Evolutionary conservation across 2,113 vertebrate species (phyloP), one percentile per base, ranked within the genome.

Genomic region (Rhinichthys klamathensis): DNA sequence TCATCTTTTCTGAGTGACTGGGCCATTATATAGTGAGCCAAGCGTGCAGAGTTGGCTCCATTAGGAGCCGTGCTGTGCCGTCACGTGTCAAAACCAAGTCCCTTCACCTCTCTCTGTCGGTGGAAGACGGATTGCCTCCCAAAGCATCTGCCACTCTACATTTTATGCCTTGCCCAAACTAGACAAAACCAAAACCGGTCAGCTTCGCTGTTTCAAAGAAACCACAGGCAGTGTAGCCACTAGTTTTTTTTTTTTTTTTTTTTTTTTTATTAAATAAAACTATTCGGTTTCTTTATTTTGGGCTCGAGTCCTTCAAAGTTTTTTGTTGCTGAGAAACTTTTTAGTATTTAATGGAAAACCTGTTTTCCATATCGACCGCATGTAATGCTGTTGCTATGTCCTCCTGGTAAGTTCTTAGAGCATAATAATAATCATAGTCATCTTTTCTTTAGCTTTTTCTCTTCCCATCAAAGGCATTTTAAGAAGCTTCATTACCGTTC

Each of bases 51-150:
- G 75, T 78, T 82, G 63, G 75, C 65, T 89, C 90, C 86, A 92
- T 92, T 92, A 93, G 90, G 83, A 82, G 72, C 76, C 27, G 44
- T 65, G 83, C 80, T 54, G 78, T 85, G 89, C 83, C 81, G 85
- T 87, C 32, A 61, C 70, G 82, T 61, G 88, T 91, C 90, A 83
- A 75, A 73, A 10, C 74, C 56, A 27, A 81, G 87, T 82, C 78
- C 80, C 73, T 63, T 88, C 89, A 44, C 70, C 77, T 65, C 65
- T 72, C 30, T 60, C 86, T 92, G 92, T 93, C 92, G 91, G 56
- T 1, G 80, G 81, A 92, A 93, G 92, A 93, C 87, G 23, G 90
- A 92, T 94, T 89, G 92, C 90, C 86, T 77, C 86, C 54, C 49
- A 75, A 67, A 81, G 13, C 85, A 72, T 51, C 80, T 6, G 83